Percentiles rank a stretch among this genome's conserved stretches.
Evolutionary conservation across 2,113 vertebrate genomes (phyloP).

Genomic region (Panurus biarmicus): DNA sequence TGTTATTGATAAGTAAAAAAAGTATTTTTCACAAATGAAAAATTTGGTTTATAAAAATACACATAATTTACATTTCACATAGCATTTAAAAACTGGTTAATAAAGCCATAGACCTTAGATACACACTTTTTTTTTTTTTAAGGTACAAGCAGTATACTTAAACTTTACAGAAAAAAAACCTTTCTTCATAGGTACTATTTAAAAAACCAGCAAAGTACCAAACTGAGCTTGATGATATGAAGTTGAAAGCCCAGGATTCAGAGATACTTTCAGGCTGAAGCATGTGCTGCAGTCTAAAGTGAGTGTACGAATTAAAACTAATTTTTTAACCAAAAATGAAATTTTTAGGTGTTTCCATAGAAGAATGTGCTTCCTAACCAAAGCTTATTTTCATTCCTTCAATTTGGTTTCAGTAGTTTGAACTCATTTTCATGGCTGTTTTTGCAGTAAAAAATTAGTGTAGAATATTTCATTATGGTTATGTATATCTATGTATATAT

Average conservation of each 20-base stretch:
- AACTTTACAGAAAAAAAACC: neutral
- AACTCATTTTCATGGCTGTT: neutral
- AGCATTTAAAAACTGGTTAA: neutral
- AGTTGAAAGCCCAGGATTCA: constrained; percentile 65
- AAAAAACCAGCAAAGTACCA: constrained; percentile 63
- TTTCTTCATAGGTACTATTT: constrained; percentile 52
- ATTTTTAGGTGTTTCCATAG: neutral
- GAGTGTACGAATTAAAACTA: neutral
- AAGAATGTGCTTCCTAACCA: neutral
- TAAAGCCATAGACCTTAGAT: neutral
- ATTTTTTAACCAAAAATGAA: neutral
- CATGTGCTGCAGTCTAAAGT: constrained; percentile 72
- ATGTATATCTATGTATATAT: neutral
- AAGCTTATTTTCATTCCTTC: neutral
- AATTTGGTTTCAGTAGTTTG: neutral
- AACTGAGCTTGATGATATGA: constrained; percentile 61
- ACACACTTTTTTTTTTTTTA: neutral
- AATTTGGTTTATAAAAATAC: neutral
- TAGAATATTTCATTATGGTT: neutral
- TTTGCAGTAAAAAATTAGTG: neutral
- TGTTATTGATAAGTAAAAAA: neutral
- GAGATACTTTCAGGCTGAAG: constrained; percentile 64
- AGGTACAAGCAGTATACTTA: neutral
- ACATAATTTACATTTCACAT: neutral
- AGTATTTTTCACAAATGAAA: neutral